Evolutionary conservation across 1,140 invertebrate species (phyloP).

Genomic region (Trichonephila inaurata): DNA sequence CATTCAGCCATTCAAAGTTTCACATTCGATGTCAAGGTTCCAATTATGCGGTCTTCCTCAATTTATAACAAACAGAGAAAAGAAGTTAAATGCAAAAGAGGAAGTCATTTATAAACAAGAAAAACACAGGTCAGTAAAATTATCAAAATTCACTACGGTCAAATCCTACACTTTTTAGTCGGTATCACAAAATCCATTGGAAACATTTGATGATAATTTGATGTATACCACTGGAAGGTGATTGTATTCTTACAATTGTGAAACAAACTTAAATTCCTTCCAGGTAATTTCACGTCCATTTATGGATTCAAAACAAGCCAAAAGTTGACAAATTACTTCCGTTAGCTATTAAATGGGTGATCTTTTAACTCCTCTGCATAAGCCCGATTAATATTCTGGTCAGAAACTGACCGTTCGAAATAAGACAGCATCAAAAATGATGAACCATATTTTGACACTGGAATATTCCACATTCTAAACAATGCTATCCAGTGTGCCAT

Average conservation of each 20-base stretch:
- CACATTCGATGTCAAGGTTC: neutral
- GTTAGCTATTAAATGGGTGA: neutral
- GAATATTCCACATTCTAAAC: slow-evolving; percentile 1
- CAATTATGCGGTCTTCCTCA: neutral
- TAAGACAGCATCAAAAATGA: neutral
- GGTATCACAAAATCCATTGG: neutral
- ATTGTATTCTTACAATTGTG: neutral
- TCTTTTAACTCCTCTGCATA: neutral
- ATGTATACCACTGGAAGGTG: neutral
- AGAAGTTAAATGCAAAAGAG: neutral
- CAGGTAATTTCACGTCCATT: neutral
- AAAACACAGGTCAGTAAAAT: neutral
- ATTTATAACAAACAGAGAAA: neutral
- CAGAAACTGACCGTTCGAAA: neutral
- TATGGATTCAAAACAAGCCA: neutral
- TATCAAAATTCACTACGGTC: neutral
- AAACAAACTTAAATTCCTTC: neutral
- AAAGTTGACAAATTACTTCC: neutral
- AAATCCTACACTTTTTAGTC: neutral
- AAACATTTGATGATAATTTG: neutral
- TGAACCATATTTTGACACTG: neutral
- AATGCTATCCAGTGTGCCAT: neutral
- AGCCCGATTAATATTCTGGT: neutral
- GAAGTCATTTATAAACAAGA: neutral
- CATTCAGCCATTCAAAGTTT: slow-evolving; percentile 8